Base-by-base conservation (phyloP, 2,888 invertebrate species). In the Agrochola circellaris region DNA sequence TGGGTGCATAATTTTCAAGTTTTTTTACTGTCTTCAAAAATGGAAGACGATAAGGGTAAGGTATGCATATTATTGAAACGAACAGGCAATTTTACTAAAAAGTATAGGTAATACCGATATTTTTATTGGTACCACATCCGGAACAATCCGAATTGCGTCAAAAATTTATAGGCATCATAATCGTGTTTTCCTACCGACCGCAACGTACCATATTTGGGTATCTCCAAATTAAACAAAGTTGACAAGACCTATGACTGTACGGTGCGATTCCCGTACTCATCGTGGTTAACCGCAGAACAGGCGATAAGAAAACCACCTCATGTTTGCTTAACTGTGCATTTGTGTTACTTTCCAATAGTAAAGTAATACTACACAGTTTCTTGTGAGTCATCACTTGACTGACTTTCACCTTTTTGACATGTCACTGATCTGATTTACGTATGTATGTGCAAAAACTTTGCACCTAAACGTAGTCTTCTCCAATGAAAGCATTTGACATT, bases 361-460 rank as follows among this genome's bases (percentile, higher is more conserved):
- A 88, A 90, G 91, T 88, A 88, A 88, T 88, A 83, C 77, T 82
- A 85, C 85, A 81, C 82, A 88, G 90, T 90, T 84, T 87, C 87
- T 83, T 82, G 70, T 89, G 89, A 90, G 81, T 89, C 90, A 90
- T 83, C 87, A 71, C 80, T 83, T 84, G 82, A 84, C 87, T 87
- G 80, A 90, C 92, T 93, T 93, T 93, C 92, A 91, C 93, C 89
- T 84, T 89, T 91, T 91, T 92, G 91, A 92, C 90, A 91, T 90
- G 86, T 91, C 88, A 73, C 84, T 87, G 89, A 90, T 89, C 89
- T 90, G 84, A 89, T 91, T 91, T 86, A 85, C 78, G 78, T 42
- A 9, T 61, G 62, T 74, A 58, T 51, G 51, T 48, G 74, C 72
- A 79, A 87, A 84, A 85, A 79, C 26, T 68, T 71, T 65, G 70